phyloP scores from a whole-genome alignment of 2,888 invertebrate species.

The Apamea anceps region DNA sequence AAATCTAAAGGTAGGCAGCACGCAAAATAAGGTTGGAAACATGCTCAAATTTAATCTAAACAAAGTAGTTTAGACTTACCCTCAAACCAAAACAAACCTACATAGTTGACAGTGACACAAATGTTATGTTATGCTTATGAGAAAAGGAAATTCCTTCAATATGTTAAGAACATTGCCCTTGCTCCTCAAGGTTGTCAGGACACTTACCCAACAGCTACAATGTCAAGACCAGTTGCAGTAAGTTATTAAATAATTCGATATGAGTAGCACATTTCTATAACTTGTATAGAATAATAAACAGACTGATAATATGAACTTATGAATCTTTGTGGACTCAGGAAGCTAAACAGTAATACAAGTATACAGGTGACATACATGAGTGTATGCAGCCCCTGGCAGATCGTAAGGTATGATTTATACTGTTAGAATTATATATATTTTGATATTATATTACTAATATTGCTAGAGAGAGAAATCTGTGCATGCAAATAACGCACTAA shows the following conservation, averaged over 20 bases:
- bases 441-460: neutral
- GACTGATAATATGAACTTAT: slow-evolving; percentile 24
- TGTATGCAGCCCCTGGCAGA: neutral
- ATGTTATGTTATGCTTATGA: neutral
- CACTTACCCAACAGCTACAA: slow-evolving; percentile 25
- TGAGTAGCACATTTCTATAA: slow-evolving; percentile 54
- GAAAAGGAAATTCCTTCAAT: neutral
- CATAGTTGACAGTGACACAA: neutral
- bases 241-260: slow-evolving; percentile 57
- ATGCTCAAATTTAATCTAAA: neutral
- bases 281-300: slow-evolving; percentile 47
- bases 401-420: neutral
- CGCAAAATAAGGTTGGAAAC: no score
- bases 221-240: slow-evolving; percentile 45
- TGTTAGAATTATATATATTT: no score
- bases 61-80: neutral
- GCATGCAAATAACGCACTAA: neutral
- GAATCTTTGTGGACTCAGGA: slow-evolving; percentile 19
- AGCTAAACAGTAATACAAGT: slow-evolving; percentile 1
- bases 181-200: slow-evolving; percentile 26
- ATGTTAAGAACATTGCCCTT: slow-evolving; percentile 7
- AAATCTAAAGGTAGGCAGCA: no score
- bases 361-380: neutral
- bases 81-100: neutral
- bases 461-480: neutral